Evolutionary conservation across 1,140 invertebrate genomes (phyloP), one percentile per base, ranked within the genome.

Genomic region (Sitophilus oryzae): DNA sequence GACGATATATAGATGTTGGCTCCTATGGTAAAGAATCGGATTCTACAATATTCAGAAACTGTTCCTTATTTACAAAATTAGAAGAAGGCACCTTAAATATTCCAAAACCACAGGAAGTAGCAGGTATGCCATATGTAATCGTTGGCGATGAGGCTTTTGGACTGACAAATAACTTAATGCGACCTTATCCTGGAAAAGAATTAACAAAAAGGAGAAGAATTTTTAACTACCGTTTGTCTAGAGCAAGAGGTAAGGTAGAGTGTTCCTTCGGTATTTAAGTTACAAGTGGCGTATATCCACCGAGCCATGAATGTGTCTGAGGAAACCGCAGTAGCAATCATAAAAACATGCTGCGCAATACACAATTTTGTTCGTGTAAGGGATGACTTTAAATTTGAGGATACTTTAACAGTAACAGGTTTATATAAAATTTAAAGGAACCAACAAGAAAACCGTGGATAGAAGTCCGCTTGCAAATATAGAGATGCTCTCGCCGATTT

Each of bases 191-290:
- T 16, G 65, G 67, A 55, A 71, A 52, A 45, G 35, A 47, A 38
- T 53, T 74, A 42, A 15, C 59, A 21, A 40, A 62, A 18, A 45
- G 68, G 38, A 69, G 64, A 62, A 53, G 52, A 56, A 64, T 75
- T n/a, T 77, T 72, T 61, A 77, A 79, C 57, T 77, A 77, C 57
- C 55, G 70, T 25, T 41, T 74, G 10, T 58, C 61, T 25, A 58
- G 68, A 52, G 71, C 69, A 11, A 46, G 73, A 44, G 36, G 69
- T 41, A 66, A 68, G 16, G 61, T 76, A 5, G 73, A 78, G 59
- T 75, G 75, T 65, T 20, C 65, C 15, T 67, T 69, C 51, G 65
- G 62, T 9, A 65, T 69, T 11, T 67, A 10, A 34, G 43, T 9
- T 71, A 71, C 50, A 71, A 69, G 59, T 72, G 66, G 68, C 37